A percentile compares a stretch with the other conserved stretches of the same genome.
These are phyloP conservation scores for Acanthacorydalis orientalis DNA, from an alignment of 2,888 invertebrate genomes.

Conservation along the genomic window DNA sequence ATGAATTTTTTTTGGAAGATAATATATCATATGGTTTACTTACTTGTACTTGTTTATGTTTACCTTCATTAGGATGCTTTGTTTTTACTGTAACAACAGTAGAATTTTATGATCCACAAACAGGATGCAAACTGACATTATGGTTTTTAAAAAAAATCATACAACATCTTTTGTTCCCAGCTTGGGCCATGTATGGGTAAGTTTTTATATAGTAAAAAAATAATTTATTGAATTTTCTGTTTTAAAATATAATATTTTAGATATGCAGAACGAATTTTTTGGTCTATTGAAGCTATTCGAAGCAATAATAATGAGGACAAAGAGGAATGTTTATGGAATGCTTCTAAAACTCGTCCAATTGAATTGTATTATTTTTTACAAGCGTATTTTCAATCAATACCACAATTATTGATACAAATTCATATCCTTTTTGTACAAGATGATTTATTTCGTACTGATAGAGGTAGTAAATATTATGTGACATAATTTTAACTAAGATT, in stretches of 20 bases:
- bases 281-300: slow-evolving; percentile 55
- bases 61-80: slow-evolving; percentile 40
- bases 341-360: slow-evolving; percentile 46
- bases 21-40: slow-evolving; percentile 33
- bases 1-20: slow-evolving; percentile 41
- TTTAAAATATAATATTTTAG: slow-evolving; percentile 23
- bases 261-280: slow-evolving; percentile 54
- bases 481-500: neutral
- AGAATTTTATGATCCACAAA: slow-evolving; percentile 35
- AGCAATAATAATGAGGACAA: slow-evolving; percentile 18
- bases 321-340: slow-evolving; percentile 40
- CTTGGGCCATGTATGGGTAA: slow-evolving; percentile 47
- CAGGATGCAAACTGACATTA: slow-evolving; percentile 28
- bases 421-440: slow-evolving; percentile 44
- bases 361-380: slow-evolving; percentile 65
- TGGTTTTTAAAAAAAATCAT: slow-evolving; percentile 29
- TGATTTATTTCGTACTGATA: neutral
- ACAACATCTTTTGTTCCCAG: slow-evolving; percentile 36
- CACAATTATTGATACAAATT: slow-evolving; percentile 47
- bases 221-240: slow-evolving; percentile 4
- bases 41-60: slow-evolving; percentile 28
- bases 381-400: slow-evolving; percentile 60
- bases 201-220: slow-evolving; percentile 2
- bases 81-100: slow-evolving; percentile 39
- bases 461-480: neutral